Conservation (phyloP, 2,888 invertebrate genomes). For the Caenorhabditis zanzibari region DNA sequence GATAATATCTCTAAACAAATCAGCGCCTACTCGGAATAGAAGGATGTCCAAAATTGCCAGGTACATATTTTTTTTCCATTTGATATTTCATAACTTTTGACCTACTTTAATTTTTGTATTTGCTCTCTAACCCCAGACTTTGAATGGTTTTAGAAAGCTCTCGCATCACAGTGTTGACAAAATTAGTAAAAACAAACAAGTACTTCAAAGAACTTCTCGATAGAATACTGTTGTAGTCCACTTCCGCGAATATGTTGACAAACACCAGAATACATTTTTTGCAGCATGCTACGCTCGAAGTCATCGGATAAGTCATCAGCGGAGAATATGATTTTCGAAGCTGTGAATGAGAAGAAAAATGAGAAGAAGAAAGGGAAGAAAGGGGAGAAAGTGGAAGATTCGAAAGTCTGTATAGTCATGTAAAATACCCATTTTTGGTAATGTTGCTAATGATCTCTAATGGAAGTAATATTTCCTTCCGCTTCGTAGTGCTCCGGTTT, state of each 20-base stretch:
- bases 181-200: slow-evolving; percentile 61
- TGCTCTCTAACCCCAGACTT: slow-evolving; percentile 23
- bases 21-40: slow-evolving; percentile 33
- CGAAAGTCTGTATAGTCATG: slow-evolving; percentile 66
- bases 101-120: neutral
- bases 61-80: slow-evolving; percentile 18
- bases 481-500: slow-evolving; percentile 5
- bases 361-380: slow-evolving; percentile 48
- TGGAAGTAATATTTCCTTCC: neutral
- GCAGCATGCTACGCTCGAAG: slow-evolving; percentile 60
- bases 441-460: slow-evolving; percentile 31
- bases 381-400: slow-evolving; percentile 53
- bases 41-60: slow-evolving; percentile 61
- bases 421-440: neutral
- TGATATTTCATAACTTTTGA: neutral
- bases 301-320: slow-evolving; percentile 51
- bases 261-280: slow-evolving; percentile 38
- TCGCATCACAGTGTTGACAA: slow-evolving; percentile 49
- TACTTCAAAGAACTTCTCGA: slow-evolving; percentile 21
- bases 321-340: slow-evolving; percentile 38
- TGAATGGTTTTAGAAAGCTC: slow-evolving; percentile 45
- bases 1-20: slow-evolving; percentile 46
- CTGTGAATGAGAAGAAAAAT: slow-evolving; percentile 52
- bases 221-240: slow-evolving; percentile 30
- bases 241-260: slow-evolving; percentile 17